Evolutionary conservation across 2,113 vertebrate species (phyloP).

Genomic region (Cryptoleucopteryx plumbea): DNA sequence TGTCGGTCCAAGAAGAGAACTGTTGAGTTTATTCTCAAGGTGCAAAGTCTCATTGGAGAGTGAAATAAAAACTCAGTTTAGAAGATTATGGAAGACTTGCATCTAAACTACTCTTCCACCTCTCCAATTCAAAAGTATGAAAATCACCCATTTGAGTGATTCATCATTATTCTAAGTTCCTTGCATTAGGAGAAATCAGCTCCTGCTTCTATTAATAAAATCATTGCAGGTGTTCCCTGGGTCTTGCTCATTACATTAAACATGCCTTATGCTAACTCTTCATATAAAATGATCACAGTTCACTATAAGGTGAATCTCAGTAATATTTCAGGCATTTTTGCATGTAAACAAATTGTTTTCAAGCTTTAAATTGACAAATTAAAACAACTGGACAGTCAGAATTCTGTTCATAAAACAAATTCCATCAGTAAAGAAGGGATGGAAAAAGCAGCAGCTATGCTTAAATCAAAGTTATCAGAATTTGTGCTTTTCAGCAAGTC

Average conservation of each 20-base stretch:
- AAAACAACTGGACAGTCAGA: slow-evolving; percentile 6
- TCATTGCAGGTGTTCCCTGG: background rate
- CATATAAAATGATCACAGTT: background rate
- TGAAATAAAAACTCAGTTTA: background rate
- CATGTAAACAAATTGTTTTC: slow-evolving; percentile 41
- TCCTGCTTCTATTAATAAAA: slow-evolving; percentile 2
- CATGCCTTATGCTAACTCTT: background rate
- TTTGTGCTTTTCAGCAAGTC: slow-evolving; percentile 21
- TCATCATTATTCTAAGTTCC: background rate
- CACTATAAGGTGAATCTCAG: background rate
- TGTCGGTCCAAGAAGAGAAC: background rate
- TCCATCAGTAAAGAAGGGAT: background rate
- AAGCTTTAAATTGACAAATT: background rate
- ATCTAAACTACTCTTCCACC: background rate
- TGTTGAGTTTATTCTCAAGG: background rate
- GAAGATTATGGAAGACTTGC: background rate
- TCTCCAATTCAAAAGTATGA: background rate
- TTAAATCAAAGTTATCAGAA: slow-evolving; percentile 3
- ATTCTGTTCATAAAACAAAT: background rate
- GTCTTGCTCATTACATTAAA: background rate
- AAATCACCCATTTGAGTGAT: background rate
- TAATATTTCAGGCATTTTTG: background rate
- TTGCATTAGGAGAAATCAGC: background rate
- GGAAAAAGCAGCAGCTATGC: slow-evolving; percentile 19
- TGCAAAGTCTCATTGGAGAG: slow-evolving; percentile 6